Base-by-base conservation (phyloP, 2,797 vertebrate species). In the Sphenopsis melanotis region DNA sequence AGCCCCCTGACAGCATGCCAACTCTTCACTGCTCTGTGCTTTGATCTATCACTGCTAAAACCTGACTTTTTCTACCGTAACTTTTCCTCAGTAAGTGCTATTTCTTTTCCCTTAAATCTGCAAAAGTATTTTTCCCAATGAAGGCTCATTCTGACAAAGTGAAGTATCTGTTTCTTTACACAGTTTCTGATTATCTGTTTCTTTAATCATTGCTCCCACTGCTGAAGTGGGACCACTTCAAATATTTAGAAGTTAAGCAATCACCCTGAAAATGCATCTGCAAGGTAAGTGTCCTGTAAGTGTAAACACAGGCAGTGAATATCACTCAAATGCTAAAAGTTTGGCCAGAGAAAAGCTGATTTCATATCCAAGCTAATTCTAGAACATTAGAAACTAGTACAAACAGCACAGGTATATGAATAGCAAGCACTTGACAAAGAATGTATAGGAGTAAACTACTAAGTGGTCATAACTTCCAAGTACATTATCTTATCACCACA, bases 141-240 rank as follows among this genome's bases (percentile, higher is more conserved):
- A 77, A 74, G 29, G 61, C 19, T 89, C 34, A 26, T 52, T 90
- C 65, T 57, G 29, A 13, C 5, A 60, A 82, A 82, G 24, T 15
- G 11, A 93, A 84, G 5, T 22, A 76, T 1, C 19, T 60, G 12
- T 49, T 72, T 78, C 70, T 83, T 72, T n/a, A 57, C 14, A 61
- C 29, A 10, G 27, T 53, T 91, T 83, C 57, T 71, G 42, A 88
- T 29, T 49, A 75, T n/a, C 24, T 66, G 4, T 49, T 93, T 80
- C 55, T 88, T 83, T 60, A 74, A 78, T 46, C 15, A 68, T 59
- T 3, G 2, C 11, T 55, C 32, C 55, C 26, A 83, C 6, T 81
- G 53, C 17, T 72, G n/a, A 94, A 92, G 79, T n/a, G 44, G 30
- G 76, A 65, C 69, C 70, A 56, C 60, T 75, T 91, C 50, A 72